Evolutionary conservation across 2,113 vertebrate species (phyloP).

Genomic region (Okapia johnstoni): DNA sequence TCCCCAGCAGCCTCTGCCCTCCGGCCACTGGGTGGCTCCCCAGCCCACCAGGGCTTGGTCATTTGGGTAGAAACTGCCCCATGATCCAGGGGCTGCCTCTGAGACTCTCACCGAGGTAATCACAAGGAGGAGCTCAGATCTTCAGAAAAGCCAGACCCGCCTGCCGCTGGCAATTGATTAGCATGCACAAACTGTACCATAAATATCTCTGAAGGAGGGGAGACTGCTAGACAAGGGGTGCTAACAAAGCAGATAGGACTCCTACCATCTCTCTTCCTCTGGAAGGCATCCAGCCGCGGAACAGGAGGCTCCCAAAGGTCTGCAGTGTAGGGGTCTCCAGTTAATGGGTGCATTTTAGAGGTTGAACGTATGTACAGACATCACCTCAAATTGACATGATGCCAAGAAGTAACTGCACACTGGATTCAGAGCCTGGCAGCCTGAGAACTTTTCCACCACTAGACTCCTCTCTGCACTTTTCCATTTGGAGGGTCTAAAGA

Average conservation of each 20-base stretch:
- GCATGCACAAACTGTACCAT: rapidly evolving
- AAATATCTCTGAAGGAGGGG: neutral
- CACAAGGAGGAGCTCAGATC: neutral
- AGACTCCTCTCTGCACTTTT: neutral
- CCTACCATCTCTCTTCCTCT: neutral
- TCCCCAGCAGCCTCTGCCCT: neutral
- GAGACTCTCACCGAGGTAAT: neutral
- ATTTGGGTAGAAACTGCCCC: neutral
- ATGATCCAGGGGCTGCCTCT: neutral
- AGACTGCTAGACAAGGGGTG: neutral
- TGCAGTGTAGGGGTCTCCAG: neutral
- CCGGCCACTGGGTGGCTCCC: no score
- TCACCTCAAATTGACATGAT: neutral
- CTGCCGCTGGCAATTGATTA: neutral
- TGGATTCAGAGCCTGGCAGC: neutral
- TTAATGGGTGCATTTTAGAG: neutral
- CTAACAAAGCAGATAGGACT: neutral
- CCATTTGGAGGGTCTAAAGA: neutral
- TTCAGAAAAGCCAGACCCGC: neutral
- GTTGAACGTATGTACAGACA: neutral
- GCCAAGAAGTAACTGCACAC: neutral
- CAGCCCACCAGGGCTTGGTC: neutral
- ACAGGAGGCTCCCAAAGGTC: neutral
- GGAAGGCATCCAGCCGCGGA: neutral
- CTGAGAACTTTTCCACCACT: neutral